Evolutionary conservation across 2,113 vertebrate genomes (phyloP).

Genomic region (Azemiops feae): DNA sequence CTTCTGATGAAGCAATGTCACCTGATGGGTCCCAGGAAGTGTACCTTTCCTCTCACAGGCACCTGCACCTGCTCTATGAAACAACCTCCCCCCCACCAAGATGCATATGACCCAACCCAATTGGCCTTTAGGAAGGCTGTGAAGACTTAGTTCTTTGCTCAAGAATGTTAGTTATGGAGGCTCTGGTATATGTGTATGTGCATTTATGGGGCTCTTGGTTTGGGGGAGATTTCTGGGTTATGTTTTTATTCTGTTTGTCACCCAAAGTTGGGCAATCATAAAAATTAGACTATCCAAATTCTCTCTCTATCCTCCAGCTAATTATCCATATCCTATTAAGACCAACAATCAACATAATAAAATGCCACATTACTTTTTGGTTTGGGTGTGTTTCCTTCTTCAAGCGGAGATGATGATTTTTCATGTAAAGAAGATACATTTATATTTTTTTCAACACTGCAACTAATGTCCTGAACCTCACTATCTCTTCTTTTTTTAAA

Average conservation of each 20-base stretch:
- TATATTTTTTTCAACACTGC: slow-evolving; percentile 40
- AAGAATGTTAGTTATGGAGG: neutral
- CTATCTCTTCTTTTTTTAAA: slow-evolving; percentile 76
- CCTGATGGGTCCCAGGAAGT: neutral
- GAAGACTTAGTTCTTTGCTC: neutral
- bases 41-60: neutral
- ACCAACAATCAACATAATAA: slow-evolving; percentile 12
- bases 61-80: neutral
- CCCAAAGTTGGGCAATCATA: too few species aligned
- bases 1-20: neutral
- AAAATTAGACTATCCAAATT: neutral
- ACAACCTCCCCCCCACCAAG: neutral
- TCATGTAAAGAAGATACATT: slow-evolving; percentile 33
- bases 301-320: neutral
- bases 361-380: slow-evolving; percentile 39
- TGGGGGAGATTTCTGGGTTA: neutral
- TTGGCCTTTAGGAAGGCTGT: neutral
- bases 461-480: slow-evolving; percentile 46
- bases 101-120: neutral
- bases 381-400: slow-evolving; percentile 18
- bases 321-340: neutral
- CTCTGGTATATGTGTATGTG: neutral
- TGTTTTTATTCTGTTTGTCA: neutral
- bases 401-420: slow-evolving; percentile 18
- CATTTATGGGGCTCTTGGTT: neutral